phyloP scores from a whole-genome alignment of 2,888 invertebrate genomes.

The Euzophera pinguis region DNA sequence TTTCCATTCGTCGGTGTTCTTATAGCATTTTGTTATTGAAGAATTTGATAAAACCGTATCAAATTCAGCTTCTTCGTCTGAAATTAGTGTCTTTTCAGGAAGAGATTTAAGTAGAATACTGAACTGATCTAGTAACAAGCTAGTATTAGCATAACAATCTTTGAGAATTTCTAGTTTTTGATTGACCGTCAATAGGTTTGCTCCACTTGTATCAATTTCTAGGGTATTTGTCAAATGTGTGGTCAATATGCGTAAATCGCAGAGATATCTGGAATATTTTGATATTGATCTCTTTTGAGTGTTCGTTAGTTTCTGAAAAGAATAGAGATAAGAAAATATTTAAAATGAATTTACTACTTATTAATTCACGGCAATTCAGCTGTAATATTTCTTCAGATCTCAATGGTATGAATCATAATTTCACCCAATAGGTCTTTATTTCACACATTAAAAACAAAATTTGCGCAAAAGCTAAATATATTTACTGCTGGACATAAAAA shows the following conservation, averaged over 20 bases:
- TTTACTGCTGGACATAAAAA: too few relatives aligned
- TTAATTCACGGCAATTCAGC: too few relatives aligned
- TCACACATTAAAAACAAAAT: too few relatives aligned
- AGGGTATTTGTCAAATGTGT: conserved; percentile 55
- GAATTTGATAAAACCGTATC: conserved; percentile 58
- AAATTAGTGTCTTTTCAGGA: conserved; percentile 45
- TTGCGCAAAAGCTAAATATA: too few relatives aligned
- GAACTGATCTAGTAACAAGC: conserved; percentile 84
- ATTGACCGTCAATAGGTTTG: conserved; percentile 51
- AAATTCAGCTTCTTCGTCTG: conserved; percentile 52
- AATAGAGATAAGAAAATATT: neutral
- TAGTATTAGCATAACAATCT: conserved; percentile 69
- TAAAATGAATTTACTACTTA: neutral
- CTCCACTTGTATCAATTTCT: conserved; percentile 42
- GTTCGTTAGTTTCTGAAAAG: conserved; percentile 79
- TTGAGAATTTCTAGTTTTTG: conserved; percentile 60
- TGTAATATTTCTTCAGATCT: too few relatives aligned
- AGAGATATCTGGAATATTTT: conserved; percentile 77
- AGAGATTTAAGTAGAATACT: conserved; percentile 81
- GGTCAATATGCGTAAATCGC: conserved; percentile 75
- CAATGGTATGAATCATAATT: too few relatives aligned
- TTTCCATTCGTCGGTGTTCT: conserved; percentile 62
- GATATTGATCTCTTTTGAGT: conserved; percentile 82
- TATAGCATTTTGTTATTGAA: conserved; percentile 55
- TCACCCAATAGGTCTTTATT: too few relatives aligned